These are phyloP conservation scores for Indri indri DNA, from an alignment of 2,113 vertebrate genomes.

Conservation along the genomic window DNA sequence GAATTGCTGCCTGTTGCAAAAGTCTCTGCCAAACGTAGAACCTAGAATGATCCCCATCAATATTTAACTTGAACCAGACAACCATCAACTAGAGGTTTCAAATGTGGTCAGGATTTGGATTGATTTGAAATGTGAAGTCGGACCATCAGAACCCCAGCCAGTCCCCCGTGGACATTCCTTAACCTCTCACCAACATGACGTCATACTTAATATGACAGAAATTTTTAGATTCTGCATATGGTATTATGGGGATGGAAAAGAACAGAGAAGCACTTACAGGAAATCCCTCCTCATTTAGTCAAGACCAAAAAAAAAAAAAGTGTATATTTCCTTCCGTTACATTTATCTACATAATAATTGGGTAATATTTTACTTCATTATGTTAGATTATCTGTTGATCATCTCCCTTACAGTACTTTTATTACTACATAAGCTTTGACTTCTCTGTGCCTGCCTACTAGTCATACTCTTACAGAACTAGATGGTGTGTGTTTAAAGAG, in stretches of 20 bases:
- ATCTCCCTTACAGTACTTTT: background rate
- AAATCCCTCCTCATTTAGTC: background rate
- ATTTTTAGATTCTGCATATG: background rate
- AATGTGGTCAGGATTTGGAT: background rate
- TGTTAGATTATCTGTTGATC: background rate
- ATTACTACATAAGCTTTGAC: background rate
- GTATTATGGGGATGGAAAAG: background rate
- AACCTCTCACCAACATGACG: background rate
- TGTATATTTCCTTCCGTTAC: background rate
- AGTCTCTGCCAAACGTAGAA: background rate
- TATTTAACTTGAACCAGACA: background rate
- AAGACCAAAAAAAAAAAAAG: background rate
- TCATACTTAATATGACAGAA: background rate
- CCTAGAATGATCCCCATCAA: background rate
- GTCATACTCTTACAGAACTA: background rate
- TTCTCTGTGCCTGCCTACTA: background rate
- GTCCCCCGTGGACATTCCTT: background rate
- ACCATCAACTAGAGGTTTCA: background rate
- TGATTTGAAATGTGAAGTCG: background rate
- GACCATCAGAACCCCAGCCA: background rate
- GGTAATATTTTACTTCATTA: background rate
- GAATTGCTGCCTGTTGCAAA: background rate
- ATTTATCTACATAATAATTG: background rate
- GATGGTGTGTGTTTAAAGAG: background rate
- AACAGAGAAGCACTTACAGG: background rate